phyloP scores from a whole-genome alignment of 2,797 vertebrate species.

The Euphonia xanthogaster region DNA sequence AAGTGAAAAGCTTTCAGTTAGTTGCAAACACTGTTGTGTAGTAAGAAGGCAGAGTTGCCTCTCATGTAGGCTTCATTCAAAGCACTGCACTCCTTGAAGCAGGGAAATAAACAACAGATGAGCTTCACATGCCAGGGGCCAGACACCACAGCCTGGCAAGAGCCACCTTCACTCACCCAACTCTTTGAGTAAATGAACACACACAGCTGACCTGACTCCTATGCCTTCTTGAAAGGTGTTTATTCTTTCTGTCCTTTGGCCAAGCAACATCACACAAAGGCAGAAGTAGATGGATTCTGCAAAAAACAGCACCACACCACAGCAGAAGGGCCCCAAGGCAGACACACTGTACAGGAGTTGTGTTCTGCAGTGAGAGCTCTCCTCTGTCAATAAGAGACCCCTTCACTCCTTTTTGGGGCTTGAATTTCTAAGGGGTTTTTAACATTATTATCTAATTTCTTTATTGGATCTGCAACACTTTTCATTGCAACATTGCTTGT shows the following conservation, averaged over 20 bases:
- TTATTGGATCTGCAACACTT: neutral
- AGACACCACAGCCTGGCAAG: rapidly evolving
- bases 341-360: neutral
- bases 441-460: neutral
- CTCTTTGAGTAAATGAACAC: neutral
- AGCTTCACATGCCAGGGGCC: neutral
- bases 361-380: neutral
- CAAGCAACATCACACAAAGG: neutral
- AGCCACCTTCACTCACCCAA: neutral
- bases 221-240: neutral
- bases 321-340: neutral
- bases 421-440: neutral
- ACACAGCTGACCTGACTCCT: neutral
- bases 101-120: neutral
- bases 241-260: neutral
- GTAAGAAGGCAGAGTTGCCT: neutral
- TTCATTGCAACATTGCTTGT: neutral
- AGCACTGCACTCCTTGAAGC: neutral
- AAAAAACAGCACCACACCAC: neutral
- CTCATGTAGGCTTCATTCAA: neutral
- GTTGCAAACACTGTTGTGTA: neutral
- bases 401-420: neutral
- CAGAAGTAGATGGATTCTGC: neutral
- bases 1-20: neutral
- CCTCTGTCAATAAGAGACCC: neutral